Evolutionary conservation across 2,113 vertebrate genomes (phyloP).

Genomic region (Perccottus glenii): DNA sequence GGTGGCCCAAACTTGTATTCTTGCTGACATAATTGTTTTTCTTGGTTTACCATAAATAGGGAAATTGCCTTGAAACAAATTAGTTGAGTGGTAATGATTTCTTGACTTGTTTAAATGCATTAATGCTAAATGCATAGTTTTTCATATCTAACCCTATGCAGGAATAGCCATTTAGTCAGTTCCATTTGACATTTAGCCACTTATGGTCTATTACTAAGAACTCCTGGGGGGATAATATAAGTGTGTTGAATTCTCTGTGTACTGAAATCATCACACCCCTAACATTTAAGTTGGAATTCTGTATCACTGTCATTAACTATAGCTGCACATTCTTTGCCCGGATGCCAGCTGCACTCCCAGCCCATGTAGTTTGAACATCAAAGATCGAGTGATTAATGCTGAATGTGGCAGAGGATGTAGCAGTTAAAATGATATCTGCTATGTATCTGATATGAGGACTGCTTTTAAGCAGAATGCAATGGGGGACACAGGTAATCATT

Average conservation of each 20-base stretch:
- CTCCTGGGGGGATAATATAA: constrained; percentile 19
- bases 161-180: neutral
- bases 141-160: neutral
- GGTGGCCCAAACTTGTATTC: constrained; percentile 27
- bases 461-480: constrained; percentile 26
- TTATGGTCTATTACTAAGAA: neutral
- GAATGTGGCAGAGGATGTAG: constrained; percentile 13
- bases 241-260: neutral
- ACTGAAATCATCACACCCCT: neutral
- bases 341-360: constrained; percentile 14
- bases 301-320: constrained; percentile 4
- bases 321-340: constrained; percentile 5
- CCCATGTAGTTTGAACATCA: constrained; percentile 4
- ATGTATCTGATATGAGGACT: too few species aligned
- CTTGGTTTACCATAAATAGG: constrained; percentile 23
- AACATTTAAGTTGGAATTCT: constrained; percentile 13
- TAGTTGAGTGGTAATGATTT: neutral
- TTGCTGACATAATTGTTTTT: constrained; percentile 42
- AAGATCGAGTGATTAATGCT: constrained; percentile 3
- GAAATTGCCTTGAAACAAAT: constrained; percentile 20
- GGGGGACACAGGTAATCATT: constrained; percentile 18
- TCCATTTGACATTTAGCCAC: constrained; percentile 15
- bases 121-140: constrained; percentile 12
- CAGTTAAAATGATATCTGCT: constrained; percentile 12
- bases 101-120: too few species aligned